A percentile compares a stretch with the other conserved stretches of the same genome.
These are phyloP conservation scores for Rhinolophus sinicus DNA, from an alignment of 2,113 vertebrate genomes.

Conservation along the genomic window DNA sequence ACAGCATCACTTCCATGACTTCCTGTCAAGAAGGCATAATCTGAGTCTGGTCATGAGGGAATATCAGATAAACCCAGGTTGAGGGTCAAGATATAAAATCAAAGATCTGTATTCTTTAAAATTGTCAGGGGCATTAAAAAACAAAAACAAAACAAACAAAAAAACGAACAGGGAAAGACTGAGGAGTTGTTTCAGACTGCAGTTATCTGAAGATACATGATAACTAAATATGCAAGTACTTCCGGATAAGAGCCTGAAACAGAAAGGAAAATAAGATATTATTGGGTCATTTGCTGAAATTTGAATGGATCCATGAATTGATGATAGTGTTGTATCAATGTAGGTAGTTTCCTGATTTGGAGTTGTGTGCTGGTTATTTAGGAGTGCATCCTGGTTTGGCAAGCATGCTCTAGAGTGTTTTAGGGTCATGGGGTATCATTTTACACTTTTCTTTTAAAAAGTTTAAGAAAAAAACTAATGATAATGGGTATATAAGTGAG, in stretches of 20 bases:
- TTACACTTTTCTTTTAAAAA: background rate
- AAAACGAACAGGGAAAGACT: background rate
- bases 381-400: background rate
- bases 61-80: background rate
- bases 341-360: background rate
- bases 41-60: background rate
- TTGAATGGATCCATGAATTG: background rate
- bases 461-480: background rate
- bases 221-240: background rate
- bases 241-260: background rate
- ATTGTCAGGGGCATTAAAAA: background rate
- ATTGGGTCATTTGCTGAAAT: background rate
- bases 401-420: background rate
- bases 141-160: no score
- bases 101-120: background rate
- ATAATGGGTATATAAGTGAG: background rate
- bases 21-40: background rate
- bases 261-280: background rate
- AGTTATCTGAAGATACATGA: background rate
- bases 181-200: background rate
- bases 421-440: background rate
- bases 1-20: background rate
- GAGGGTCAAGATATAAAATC: background rate
- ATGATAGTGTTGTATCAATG: background rate
- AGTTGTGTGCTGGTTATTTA: background rate